A percentile compares a stretch with the other conserved stretches of the same genome.
Conservation (phyloP, 2,797 vertebrate species). For the Anabacerthia variegaticeps region DNA sequence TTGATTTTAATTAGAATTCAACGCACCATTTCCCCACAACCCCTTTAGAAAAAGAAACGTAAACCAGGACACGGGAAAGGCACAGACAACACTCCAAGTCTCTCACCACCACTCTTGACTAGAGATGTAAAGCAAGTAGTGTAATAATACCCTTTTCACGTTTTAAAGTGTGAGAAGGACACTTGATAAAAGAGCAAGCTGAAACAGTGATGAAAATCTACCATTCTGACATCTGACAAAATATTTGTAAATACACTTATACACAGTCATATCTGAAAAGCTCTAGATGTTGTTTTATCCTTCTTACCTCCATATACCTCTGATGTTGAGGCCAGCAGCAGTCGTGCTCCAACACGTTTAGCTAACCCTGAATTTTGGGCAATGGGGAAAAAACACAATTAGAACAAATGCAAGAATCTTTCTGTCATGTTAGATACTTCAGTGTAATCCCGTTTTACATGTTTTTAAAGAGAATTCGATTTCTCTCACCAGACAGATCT, state of each 20-base stretch:
- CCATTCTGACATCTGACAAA: not conserved
- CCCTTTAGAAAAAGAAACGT: not conserved
- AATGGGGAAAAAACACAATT: not conserved
- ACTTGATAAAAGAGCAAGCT: not conserved
- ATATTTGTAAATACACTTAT: not conserved
- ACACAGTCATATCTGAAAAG: not conserved
- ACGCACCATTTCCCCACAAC: not conserved
- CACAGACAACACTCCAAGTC: not conserved
- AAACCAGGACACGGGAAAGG: not conserved
- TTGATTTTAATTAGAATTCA: not conserved
- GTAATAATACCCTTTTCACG: not conserved
- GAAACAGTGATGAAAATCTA: not conserved
- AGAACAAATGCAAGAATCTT: not conserved
- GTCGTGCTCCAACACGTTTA: conserved; percentile 94
- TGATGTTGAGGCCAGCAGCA: conserved; percentile 95
- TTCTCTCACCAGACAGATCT: not conserved
- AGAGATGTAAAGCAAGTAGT: not conserved
- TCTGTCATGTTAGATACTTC: not conserved
- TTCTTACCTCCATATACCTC: conserved; percentile 97
- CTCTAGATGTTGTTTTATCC: not conserved
- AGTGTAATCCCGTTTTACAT: not conserved
- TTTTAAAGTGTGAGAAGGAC: not conserved
- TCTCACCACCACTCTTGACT: not conserved
- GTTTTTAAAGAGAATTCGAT: not conserved
- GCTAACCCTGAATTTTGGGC: conserved; percentile 85